Base-by-base conservation (phyloP, 2,888 invertebrate genomes). In the Trissolcus brochymenae region DNA sequence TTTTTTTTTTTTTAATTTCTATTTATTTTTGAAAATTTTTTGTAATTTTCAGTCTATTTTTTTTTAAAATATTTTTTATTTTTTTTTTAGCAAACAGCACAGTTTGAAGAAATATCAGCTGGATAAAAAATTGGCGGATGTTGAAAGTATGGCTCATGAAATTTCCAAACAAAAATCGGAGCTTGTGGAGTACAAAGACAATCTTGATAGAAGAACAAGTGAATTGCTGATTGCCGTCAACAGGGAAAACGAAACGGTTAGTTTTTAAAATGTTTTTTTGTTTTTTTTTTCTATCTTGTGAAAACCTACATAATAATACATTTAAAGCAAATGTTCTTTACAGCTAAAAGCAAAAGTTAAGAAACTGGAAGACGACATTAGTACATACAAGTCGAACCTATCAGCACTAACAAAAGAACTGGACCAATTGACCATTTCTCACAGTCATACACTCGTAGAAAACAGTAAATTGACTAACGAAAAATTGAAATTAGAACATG, bases 401-500 rank as follows among this genome's bases (percentile, higher is more conserved):
- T 91, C 92, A 16, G 88, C 90, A 0, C 86, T 94, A n/a, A 91
- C 92, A 66, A 92, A 92, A 71, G 93, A 94, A 64, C 90, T 95
- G 13, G 94, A 95, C 84, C 92, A 93, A 78, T 92, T 94, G 0
- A 93, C 93, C 0, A 90, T 95, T n/a, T 92, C 93, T 78, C 93
- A 94, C 17, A 95, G 95, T 0, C 93, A 94, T 84, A 92, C 93
- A 0, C 92, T 94, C 0, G 90, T 94, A 43, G 95, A 95, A 82
- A 92, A 95, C 82, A 94, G 94, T 0, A 93, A 94, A 80, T 91
- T 94, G 2, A 92, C 93, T 65, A 94, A 94, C 79, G 95, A 95
- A 54, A 93, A 93, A 80, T 84, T 93, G 25, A 91, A 91, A 19
- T 86, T 94, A 35, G 94, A 95, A 86, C 91, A 92, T 81, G 92